Base-by-base conservation (phyloP, 2,888 invertebrate species). In the Eilema caniola region DNA sequence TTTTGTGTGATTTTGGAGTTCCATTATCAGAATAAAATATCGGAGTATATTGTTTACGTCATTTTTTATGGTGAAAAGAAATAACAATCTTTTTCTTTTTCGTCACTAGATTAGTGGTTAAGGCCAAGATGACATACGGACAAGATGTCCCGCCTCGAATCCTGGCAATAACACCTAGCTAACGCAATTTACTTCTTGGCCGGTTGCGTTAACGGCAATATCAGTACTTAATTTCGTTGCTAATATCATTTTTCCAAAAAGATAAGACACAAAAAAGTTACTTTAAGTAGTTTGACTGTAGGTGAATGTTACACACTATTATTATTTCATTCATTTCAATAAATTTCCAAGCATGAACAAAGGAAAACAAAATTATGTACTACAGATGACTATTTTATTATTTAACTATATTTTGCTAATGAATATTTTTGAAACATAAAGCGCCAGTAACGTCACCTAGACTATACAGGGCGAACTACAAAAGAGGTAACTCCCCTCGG, bases 361-460 rank as follows among this genome's bases (percentile, higher is more conserved):
- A 20, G 7, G 3, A 41, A 41, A 41, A 47, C 16, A 47, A 14
- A 14, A 47, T 16, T 1, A 5, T 47, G 5, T 20, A 20, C 20
- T 14, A 12, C 3, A 3, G n/a, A n/a, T n/a, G n/a, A 41, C 16
- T 16, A 16, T 20, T 41, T 12, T 41, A 41, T 16, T 41, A 0
- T 41, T 3, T 16, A 16, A 11, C 12, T 37, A 47, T 47, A 10
- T 10, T 53, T n/a, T n/a, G 47, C 2, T 20, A 47, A 47, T 20
- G 47, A 47, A 47, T 47, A 20, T n/a, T 53, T 47, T 10, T n/a
- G 10, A 8, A 53, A 53, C 53, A 53, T n/a, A n/a, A 31, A 61
- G 20, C 31, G 33, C 33, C 20, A 41, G 67, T 61, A 67, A n/a
- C 60, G 67, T 28, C 67, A 67, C 41, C 67, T 67, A 67, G 67